phyloP scores from a whole-genome alignment of 2,888 invertebrate genomes.

The Polyommatus iphigenia region DNA sequence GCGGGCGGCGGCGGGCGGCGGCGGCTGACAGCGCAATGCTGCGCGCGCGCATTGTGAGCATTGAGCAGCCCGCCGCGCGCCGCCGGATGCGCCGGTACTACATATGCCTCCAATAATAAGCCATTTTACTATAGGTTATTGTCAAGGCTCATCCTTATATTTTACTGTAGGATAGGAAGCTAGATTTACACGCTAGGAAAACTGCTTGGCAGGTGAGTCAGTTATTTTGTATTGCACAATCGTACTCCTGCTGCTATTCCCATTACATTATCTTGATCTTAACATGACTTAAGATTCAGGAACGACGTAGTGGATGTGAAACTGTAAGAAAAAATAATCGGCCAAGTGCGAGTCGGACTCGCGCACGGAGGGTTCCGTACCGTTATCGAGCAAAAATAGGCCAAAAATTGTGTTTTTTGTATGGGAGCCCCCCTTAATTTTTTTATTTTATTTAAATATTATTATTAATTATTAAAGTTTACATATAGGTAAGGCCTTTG shows the following conservation, averaged over 20 bases:
- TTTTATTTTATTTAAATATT: too few species aligned
- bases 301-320: background rate
- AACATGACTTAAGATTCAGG: background rate
- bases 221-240: background rate
- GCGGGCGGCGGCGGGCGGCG: conserved; percentile 49
- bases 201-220: background rate
- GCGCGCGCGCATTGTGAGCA: conserved; percentile 59
- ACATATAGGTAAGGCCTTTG: too few species aligned
- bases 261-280: background rate
- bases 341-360: too few species aligned
- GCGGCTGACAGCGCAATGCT: conserved; percentile 71
- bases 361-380: too few species aligned
- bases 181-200: background rate
- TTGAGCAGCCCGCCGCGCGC: conserved; percentile 60
- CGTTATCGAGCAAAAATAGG: too few species aligned
- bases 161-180: background rate
- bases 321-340: too few species aligned
- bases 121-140: conserved; percentile 31
- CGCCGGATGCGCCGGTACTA: conserved; percentile 36
- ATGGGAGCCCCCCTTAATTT: too few species aligned
- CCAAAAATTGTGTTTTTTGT: too few species aligned
- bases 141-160: background rate
- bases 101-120: conserved; percentile 3
- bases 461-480: too few species aligned
- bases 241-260: background rate